Evolutionary conservation across 2,797 vertebrate species (phyloP).

Genomic region (Phaenicophaeus curvirostris): DNA sequence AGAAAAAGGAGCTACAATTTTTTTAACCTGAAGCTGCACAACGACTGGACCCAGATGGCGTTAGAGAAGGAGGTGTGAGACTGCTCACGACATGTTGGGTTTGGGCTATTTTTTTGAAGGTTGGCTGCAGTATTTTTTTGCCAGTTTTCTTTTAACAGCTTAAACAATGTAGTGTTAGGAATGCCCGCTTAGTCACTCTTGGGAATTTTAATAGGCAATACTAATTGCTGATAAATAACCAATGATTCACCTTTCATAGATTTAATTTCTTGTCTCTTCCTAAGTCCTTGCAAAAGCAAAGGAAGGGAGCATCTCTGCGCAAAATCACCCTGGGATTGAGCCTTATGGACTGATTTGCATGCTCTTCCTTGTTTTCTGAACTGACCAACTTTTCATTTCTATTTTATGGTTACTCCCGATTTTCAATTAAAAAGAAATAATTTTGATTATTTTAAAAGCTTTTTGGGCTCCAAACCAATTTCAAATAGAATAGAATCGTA

Average conservation of each 20-base stretch:
- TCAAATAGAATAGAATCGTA: background rate
- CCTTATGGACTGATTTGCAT: background rate
- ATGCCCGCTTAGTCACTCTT: background rate
- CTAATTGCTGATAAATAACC: background rate
- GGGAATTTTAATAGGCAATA: background rate
- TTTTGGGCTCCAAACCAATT: background rate
- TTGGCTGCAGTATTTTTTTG: background rate
- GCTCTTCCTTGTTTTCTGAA: background rate
- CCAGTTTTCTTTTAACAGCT: background rate
- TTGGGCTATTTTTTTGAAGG: background rate
- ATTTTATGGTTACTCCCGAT: background rate
- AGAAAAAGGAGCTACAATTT: background rate
- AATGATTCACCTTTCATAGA: background rate
- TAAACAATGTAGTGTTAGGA: background rate
- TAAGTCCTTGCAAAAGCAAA: background rate
- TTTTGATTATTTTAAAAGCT: constrained; percentile 6
- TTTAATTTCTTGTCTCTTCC: background rate
- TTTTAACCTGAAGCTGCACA: background rate
- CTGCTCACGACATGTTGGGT: background rate
- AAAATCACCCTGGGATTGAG: background rate
- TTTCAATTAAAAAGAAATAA: background rate
- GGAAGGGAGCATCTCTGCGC: background rate
- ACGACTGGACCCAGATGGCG: background rate
- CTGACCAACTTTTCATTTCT: background rate
- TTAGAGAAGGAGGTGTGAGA: background rate